Base-by-base conservation (phyloP, 2,797 vertebrate species). In the Tachyglossus aculeatus region DNA sequence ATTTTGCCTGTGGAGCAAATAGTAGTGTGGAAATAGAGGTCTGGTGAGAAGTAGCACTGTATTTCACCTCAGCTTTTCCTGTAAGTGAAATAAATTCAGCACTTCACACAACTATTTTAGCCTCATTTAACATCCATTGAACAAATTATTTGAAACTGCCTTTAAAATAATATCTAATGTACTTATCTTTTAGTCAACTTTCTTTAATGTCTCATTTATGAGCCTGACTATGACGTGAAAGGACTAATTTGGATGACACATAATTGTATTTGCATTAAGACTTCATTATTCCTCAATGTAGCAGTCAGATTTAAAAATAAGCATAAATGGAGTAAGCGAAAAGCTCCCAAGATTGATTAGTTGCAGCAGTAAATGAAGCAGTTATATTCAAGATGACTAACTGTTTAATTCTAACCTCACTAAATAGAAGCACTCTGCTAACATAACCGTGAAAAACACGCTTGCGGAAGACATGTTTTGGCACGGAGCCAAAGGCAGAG, bases 361-460 rank as follows among this genome's bases (percentile, higher is more conserved):
- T 71, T 73, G 19, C 27, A 41, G 12, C 53, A 74, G 56, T 62
- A 84, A 88, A 81, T 55, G 64, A 83, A 74, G 56, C 37, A 31
- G 6, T 82, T 80, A 59, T 36, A 39, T 67, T 76, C 36, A 62
- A 62, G 44, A 62, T 74, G 75, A 73, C 74, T 70, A 82, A 81
- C 21, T 38, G 22, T 38, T 73, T 44, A 77, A 62, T 36, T 74
- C n/a, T 61, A 56, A 56, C 25, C 34, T 78, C 72, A 68, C 58
- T 80, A 56, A 83, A 67, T 34, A 53, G 66, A 27, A 44, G 33
- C 25, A 34, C 11, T 25, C 9, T 45, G 34, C 62, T 64, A 53
- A 32, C 7, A 22, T 47, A 74, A n/a, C 33, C 54, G 45, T 39
- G 34, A 54, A 68, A 83, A 66, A 6, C 25, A 27, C 1, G 6